Base-by-base conservation (phyloP, 2,113 vertebrate species). In the Pluvianellus socialis region DNA sequence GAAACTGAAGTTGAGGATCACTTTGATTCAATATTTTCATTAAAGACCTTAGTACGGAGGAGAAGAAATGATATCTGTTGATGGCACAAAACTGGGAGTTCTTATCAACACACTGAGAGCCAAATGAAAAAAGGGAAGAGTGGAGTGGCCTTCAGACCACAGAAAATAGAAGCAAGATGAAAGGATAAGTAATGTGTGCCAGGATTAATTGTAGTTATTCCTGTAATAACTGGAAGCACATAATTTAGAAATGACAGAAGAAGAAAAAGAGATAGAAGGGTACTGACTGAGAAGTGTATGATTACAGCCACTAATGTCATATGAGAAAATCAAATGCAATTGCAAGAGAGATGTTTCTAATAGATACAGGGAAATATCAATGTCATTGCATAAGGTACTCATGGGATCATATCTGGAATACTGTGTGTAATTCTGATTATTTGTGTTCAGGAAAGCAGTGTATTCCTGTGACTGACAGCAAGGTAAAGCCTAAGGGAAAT, bases 201-300 rank as follows among this genome's bases (percentile, higher is more conserved):
- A 93, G 72, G 59, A 66, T 80, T 95, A 94, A 97, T 95, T 92
- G 79, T n/a, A 79, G 55, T 47, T 83, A 86, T 95, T 88, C 55
- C 50, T 90, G 22, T 86, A 83, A 88, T 62, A 94, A 86, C 74
- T 93, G 70, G 82, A 93, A 95, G 55, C 77, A 94, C 8, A 7
- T 90, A 86, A 92, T 95, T 96, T 79, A 70, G 88, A 83, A 76
- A 71, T 93, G 87, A 94, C 88, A 96, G 87, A 82, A 76, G 59
- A 94, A 96, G 65, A 88, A 91, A 85, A 86, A 88, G 53, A 85
- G 49, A 97, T 75, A 61, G 81, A 91, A 85, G 84, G 14, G 53
- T 90, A 73, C 49, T 72, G 73, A 87, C 47, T 40, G 2, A 85
- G 66, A 90, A 89, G 53, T 40, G 12, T 65, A 27, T 88, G 45